Percentiles rank a stretch among this genome's conserved stretches.
These are phyloP conservation scores for Microctenopoma steveboyesi DNA, from an alignment of 2,797 vertebrate genomes.

Conservation along the genomic window DNA sequence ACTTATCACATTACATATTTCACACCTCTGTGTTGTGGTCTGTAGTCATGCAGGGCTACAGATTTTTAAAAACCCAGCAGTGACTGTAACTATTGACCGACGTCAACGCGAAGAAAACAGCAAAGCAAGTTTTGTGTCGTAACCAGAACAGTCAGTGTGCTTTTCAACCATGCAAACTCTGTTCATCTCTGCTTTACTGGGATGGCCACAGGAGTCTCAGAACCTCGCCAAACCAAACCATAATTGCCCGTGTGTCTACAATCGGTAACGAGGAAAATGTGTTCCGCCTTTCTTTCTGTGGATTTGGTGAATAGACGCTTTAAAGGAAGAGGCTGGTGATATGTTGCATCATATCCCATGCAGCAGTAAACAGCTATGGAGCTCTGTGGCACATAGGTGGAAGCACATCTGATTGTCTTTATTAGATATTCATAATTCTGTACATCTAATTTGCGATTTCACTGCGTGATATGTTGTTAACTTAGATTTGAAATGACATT, in stretches of 20 bases:
- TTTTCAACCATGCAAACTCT: not conserved
- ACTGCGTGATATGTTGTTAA: not conserved
- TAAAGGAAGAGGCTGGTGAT: not conserved
- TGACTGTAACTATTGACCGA: constrained; percentile 7
- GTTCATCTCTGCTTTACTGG: not conserved
- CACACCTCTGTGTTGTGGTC: not conserved
- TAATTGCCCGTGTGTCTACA: constrained; percentile 1
- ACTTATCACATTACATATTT: constrained; percentile 8
- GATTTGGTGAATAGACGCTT: not conserved
- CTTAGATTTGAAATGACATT: too few relatives aligned
- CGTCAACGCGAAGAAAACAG: not conserved
- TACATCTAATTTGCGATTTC: too few relatives aligned
- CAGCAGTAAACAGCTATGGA: not conserved
- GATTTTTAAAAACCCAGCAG: not conserved
- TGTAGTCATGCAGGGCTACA: not conserved
- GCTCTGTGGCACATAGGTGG: not conserved
- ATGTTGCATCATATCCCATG: not conserved
- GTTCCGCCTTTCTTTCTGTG: not conserved
- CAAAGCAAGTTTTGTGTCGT: not conserved
- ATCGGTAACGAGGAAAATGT: not conserved
- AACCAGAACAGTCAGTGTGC: not conserved
- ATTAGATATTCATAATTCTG: too few relatives aligned
- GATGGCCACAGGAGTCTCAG: constrained; percentile 10
- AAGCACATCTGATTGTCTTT: too few relatives aligned
- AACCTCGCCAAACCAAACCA: constrained; percentile 7